A percentile compares a stretch with the other conserved stretches of the same genome.
These are phyloP conservation scores for Dendroctonus valens DNA, from an alignment of 1,140 invertebrate species.

Conservation along the genomic window DNA sequence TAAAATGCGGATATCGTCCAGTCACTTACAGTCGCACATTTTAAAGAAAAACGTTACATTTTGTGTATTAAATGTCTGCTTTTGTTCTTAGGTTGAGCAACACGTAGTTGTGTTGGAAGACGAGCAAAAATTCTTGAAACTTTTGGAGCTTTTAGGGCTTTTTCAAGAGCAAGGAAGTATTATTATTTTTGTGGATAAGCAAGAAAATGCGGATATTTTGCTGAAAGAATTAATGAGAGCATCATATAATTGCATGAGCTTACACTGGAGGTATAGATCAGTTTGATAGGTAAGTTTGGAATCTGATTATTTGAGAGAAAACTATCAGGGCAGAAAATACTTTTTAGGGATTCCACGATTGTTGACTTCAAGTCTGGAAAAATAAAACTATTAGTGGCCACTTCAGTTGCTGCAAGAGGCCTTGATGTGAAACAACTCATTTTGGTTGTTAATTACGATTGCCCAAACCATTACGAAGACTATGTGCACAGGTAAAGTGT, in stretches of 20 bases:
- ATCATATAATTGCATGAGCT: constrained; percentile 91
- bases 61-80: not conserved
- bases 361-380: constrained; percentile 96
- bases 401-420: constrained; percentile 94
- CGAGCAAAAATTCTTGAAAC: constrained; percentile 96
- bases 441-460: constrained; percentile 98
- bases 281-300: constrained; percentile 72
- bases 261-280: constrained; percentile 99
- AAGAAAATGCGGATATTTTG: constrained; percentile 94
- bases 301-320: not conserved
- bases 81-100: constrained; percentile 74
- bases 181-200: constrained; percentile 98
- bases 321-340: not conserved
- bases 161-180: constrained; percentile 93
- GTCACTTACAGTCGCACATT: too few species aligned
- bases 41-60: not conserved
- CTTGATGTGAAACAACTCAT: constrained; percentile 98
- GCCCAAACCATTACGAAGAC: constrained; percentile 99
- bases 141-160: constrained; percentile 91
- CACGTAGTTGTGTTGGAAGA: constrained; percentile 92
- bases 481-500: constrained; percentile 83
- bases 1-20: too few species aligned
- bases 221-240: constrained; percentile 96
- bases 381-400: constrained; percentile 82
- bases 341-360: constrained; percentile 82